A percentile compares a stretch with the other conserved stretches of the same genome.
These are phyloP conservation scores for Perccottus glenii DNA, from an alignment of 2,113 vertebrate genomes.

Conservation along the genomic window DNA sequence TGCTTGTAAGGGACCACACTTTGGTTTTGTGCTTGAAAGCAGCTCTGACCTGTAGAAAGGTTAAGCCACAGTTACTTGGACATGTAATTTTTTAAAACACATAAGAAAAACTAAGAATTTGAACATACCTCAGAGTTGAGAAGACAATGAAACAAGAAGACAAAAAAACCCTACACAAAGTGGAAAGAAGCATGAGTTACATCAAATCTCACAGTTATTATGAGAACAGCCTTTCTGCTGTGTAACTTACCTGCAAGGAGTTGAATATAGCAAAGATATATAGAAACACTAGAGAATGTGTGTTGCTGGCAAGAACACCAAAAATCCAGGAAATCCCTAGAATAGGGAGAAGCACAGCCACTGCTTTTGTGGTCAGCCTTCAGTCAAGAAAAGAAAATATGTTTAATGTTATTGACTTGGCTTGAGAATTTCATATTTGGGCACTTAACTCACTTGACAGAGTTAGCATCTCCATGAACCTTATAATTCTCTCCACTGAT, in stretches of 20 bases:
- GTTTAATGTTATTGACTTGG: neutral
- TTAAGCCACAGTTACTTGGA: neutral
- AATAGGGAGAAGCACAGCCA: conserved; percentile 93
- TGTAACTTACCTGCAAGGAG: conserved; percentile 89
- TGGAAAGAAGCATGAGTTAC: neutral
- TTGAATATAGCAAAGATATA: conserved; percentile 96
- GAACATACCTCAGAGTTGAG: conserved; percentile 94
- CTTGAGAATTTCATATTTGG: neutral
- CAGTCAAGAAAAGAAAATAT: conserved; percentile 19
- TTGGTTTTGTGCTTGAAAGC: conserved; percentile 99
- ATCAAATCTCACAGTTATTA: neutral
- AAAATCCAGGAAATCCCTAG: conserved; percentile 97
- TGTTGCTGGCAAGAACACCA: conserved; percentile 90
- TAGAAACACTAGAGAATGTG: conserved; percentile 87
- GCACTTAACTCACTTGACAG: conserved; percentile 87
- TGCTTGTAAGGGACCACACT: conserved; percentile 96
- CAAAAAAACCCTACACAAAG: conserved; percentile 90
- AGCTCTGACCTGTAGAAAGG: conserved; percentile 86
- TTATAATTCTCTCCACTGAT: conserved; percentile 96
- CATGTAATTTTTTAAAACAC: neutral
- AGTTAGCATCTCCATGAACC: conserved; percentile 88
- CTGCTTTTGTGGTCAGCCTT: conserved; percentile 92
- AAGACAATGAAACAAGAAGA: conserved; percentile 97
- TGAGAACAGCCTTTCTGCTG: neutral
- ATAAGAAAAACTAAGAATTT: neutral